Base-by-base conservation (phyloP, 1,140 invertebrate species). In the Dendroctonus valens region DNA sequence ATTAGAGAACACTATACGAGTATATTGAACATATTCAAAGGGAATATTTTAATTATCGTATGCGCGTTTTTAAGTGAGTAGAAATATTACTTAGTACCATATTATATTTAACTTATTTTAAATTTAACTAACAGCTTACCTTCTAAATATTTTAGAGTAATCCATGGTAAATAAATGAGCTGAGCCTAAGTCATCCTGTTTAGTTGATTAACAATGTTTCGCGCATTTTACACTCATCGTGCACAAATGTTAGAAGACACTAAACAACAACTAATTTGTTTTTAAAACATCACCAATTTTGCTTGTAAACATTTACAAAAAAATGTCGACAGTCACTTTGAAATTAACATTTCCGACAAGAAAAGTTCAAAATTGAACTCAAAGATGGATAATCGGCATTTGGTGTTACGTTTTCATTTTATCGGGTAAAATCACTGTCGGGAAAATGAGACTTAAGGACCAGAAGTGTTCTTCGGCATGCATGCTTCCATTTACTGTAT, bases 401-500 rank as follows among this genome's bases (percentile, higher is more conserved):
- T 12, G 42, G 8, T 51, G 50, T 51, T 39, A 55, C n/a, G 41
- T 55, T 52, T 52, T 52, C 50, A 12, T 14, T 12, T 6, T 37
- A 39, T 54, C 8, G 7, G 12, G 54, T 42, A 58, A 58, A 41
- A 58, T 42, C 3, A 9, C 38, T 11, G 14, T 63, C 41, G 41
- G 52, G 49, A 46, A 63, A 51, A 39, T 40, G 39, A 67, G 53
- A 37, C 37, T 59, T 41, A 51, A 41, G 44, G 49, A 59, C 67
- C 66, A 67, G 68, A 46, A 67, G 48, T 51, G 60, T 65, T 68
- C 41, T 63, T 70, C 66, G 69, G 65, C 65, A 69, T 73, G 70
- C 73, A 74, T 73, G 71, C 67, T 69, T 76, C 73, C 74, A 75
- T 77, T 76, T 75, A 76, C 74, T 76, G 74, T 72, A 75, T 76